These are phyloP conservation scores for Anastrepha obliqua DNA, from an alignment of 1,140 invertebrate genomes.

Conservation along the genomic window DNA sequence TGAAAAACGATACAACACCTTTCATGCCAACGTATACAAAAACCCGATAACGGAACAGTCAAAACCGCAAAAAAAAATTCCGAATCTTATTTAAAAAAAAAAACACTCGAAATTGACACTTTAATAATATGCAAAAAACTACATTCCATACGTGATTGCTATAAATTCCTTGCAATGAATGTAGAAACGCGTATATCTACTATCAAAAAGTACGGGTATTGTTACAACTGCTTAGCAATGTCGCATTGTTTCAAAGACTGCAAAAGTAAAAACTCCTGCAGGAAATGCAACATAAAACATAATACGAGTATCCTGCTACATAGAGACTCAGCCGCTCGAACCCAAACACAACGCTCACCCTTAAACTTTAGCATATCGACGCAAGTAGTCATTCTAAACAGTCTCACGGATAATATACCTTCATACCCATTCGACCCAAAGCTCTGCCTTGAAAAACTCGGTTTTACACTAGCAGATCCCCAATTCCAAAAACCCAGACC, in stretches of 20 bases:
- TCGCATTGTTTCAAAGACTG: not conserved
- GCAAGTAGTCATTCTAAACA: not conserved
- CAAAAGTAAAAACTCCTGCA: not conserved
- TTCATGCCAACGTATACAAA: no score
- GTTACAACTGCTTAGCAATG: not conserved
- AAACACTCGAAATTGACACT: not conserved
- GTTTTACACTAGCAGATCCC: not conserved
- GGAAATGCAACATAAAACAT: not conserved
- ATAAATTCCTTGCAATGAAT: not conserved
- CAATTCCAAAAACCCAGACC: not conserved
- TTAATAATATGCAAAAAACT: not conserved
- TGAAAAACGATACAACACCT: no score
- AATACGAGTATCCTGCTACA: not conserved
- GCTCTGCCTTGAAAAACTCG: no score
- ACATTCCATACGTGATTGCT: not conserved
- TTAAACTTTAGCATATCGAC: not conserved
- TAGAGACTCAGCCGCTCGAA: not conserved
- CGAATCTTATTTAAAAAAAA: no score
- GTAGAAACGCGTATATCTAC: not conserved
- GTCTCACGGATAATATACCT: not conserved
- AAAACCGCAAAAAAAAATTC: no score
- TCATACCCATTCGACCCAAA: not conserved
- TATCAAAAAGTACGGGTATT: slow-evolving; percentile 1
- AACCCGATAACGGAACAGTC: no score
- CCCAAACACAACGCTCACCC: not conserved